Evolutionary conservation across 2,797 vertebrate genomes (phyloP), one percentile per base, ranked within the genome.

Genomic region (Aldrovandia affinis): DNA sequence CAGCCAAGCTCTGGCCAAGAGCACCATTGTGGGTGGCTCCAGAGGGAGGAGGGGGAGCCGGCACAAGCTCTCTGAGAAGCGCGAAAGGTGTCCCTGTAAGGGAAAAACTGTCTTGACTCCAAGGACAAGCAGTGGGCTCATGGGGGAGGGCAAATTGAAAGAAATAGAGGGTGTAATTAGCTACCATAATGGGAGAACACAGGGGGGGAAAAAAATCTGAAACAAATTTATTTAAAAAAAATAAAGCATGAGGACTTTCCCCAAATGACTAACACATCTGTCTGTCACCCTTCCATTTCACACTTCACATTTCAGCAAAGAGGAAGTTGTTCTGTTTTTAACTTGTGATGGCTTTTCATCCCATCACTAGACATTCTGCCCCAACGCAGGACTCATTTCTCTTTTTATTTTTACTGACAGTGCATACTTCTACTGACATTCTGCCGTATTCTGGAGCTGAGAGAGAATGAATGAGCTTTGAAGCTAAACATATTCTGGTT

Each of bases 341-440:
- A 89, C 22, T 39, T 90, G 85, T 89, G 85, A 91, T 92, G 90
- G 92, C 91, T 89, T 90, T 88, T 90, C 79, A 87, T 90, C 88
- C 90, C 91, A 92, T 93, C 93, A 89, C 90, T 89, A 91, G 92
- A 89, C 61, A 52, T 89, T 63, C 10, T 5, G 5, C 6, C 63
- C 91, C 92, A 88, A 87, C 89, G 86, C 86, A 44, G 89, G 87
- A 86, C 88, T 90, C 88, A 88, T 91, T 91, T 90, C 90, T 84
- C 84, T 84, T 86, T 90, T 91, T 91, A 93, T 91, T 92, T 47
- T 86, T 14, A 87, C 92, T 92, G 92, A 92, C 92, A 92, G 85
- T 83, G 4, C 89, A 47, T 88, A 89, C 89, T 90, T 80, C 52
- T 90, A 89, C 88, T 92, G 92, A 91, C 92, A 93, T 92, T 91